phyloP scores from a whole-genome alignment of 2,888 invertebrate species.

The Chirona hameri region DNA sequence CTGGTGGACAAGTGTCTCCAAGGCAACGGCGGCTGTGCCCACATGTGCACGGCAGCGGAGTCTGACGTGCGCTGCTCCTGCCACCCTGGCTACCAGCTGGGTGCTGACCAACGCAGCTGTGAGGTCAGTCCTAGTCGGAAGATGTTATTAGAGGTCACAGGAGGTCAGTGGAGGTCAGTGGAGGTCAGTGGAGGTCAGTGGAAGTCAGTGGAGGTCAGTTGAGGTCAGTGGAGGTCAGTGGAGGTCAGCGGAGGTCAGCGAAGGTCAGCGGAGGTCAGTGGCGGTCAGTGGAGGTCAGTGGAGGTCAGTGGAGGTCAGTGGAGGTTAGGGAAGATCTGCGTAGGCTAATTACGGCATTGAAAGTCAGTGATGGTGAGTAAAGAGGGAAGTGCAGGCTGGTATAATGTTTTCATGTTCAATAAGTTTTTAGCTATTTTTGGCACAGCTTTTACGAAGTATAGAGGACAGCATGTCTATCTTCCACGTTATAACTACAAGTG shows the following conservation, averaged over 20 bases:
- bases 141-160: not conserved
- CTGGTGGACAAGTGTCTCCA: constrained; percentile 49
- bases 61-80: constrained; percentile 44
- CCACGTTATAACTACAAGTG: too few relatives aligned
- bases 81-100: constrained; percentile 44
- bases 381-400: not conserved
- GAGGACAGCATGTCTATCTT: too few relatives aligned
- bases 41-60: constrained; percentile 49
- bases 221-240: too few relatives aligned
- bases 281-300: too few relatives aligned
- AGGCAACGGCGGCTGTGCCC: constrained; percentile 53
- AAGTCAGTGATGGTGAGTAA: not conserved
- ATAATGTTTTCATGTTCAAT: too few relatives aligned
- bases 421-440: too few relatives aligned
- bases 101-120: constrained; percentile 44
- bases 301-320: too few relatives aligned
- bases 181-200: too few relatives aligned
- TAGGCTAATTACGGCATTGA: not conserved
- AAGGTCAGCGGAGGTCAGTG: too few relatives aligned
- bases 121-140: constrained; percentile 40
- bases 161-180: not conserved
- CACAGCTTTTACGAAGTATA: too few relatives aligned
- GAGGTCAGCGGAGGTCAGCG: too few relatives aligned
- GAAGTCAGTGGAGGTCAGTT: too few relatives aligned
- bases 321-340: not conserved